Evolutionary conservation across 1,140 invertebrate species (phyloP).

Genomic region (Drosophila santomea): DNA sequence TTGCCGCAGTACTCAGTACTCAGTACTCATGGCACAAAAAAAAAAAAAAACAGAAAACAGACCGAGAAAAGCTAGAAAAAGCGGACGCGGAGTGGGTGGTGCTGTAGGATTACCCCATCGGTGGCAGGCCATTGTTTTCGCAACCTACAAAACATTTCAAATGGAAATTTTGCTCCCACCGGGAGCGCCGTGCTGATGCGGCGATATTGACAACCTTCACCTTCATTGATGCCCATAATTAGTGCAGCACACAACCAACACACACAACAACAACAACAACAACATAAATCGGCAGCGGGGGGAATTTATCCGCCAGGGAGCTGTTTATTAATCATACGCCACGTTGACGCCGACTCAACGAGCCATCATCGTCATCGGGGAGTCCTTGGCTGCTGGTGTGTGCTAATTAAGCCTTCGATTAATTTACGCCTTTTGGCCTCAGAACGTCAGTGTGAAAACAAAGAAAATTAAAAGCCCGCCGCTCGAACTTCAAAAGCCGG

Average conservation of each 20-base stretch:
- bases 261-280: slow-evolving; percentile 25
- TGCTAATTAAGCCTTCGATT: slow-evolving; percentile 83
- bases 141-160: slow-evolving; percentile 73
- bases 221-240: slow-evolving; percentile 78
- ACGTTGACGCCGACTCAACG: slow-evolving; percentile 59
- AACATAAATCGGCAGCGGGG: slow-evolving; percentile 25
- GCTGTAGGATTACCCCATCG: slow-evolving; percentile 1
- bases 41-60: neutral
- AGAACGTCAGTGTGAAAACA: slow-evolving; percentile 78
- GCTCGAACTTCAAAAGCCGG: slow-evolving; percentile 81
- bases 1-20: slow-evolving; percentile 71
- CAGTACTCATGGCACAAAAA: slow-evolving; percentile 1
- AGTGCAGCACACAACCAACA: slow-evolving; percentile 37
- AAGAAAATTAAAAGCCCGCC: slow-evolving; percentile 80
- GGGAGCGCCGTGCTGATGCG: slow-evolving; percentile 17
- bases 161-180: slow-evolving; percentile 53
- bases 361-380: neutral
- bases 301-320: slow-evolving; percentile 53
- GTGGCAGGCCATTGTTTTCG: slow-evolving; percentile 50
- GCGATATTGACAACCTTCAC: slow-evolving; percentile 80
- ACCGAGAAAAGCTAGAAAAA: neutral
- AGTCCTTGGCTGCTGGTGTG: slow-evolving; percentile 51
- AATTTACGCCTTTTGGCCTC: slow-evolving; percentile 82
- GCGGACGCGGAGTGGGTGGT: slow-evolving; percentile 2
- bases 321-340: slow-evolving; percentile 82